Evolutionary conservation across 1,140 invertebrate species (phyloP).

Genomic region (Zaprionus lachaisei): DNA sequence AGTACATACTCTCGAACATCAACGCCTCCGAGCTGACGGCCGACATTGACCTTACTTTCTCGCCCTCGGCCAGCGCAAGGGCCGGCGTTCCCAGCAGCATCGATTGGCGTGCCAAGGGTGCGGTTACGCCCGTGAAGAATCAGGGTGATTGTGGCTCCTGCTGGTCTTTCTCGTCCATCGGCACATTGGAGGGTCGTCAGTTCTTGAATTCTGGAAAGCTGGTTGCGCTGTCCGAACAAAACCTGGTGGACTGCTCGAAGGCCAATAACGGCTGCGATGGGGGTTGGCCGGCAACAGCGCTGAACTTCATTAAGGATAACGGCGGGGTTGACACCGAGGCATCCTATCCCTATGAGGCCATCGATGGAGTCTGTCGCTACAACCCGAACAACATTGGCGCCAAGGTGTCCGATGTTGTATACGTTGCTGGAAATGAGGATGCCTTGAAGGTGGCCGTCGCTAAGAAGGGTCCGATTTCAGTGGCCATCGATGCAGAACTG

Average conservation of each 20-base stretch:
- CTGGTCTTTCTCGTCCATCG: conserved; percentile 96
- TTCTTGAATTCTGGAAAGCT: conserved; percentile 87
- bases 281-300: conserved; percentile 90
- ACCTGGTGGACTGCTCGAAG: conserved; percentile 94
- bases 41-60: background rate
- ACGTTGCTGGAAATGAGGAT: conserved; percentile 88
- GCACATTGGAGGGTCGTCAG: conserved; percentile 91
- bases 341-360: conserved; percentile 90
- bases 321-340: conserved; percentile 88
- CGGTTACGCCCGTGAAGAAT: conserved; percentile 96
- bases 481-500: conserved; percentile 15
- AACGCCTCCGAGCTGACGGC: background rate
- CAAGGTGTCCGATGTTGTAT: conserved; percentile 81
- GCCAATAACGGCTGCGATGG: conserved; percentile 95
- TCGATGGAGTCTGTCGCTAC: conserved; percentile 85
- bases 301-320: conserved; percentile 92
- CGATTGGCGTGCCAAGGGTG: conserved; percentile 86
- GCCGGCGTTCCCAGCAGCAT: conserved; percentile 9
- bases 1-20: conserved; percentile 4
- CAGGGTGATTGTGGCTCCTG: conserved; percentile 95
- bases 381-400: conserved; percentile 26
- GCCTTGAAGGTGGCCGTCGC: conserved; percentile 89
- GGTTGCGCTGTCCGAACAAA: conserved; percentile 94
- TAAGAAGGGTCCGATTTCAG: conserved; percentile 89
- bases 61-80: background rate